phyloP scores from a whole-genome alignment of 2,797 vertebrate genomes.

The Onychomys arenicola region DNA sequence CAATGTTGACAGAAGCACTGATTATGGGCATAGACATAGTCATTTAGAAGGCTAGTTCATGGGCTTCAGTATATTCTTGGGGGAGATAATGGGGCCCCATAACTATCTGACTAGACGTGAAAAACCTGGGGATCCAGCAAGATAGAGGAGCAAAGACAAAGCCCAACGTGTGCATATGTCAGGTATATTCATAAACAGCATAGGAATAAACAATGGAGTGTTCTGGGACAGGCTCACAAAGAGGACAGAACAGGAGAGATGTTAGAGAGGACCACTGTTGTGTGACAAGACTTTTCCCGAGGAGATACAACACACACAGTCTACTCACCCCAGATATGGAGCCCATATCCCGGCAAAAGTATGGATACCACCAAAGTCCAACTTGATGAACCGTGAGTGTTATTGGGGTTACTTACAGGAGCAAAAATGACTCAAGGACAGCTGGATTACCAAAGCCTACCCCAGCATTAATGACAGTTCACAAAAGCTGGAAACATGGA shows the following conservation, averaged over 20 bases:
- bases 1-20: background rate
- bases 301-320: too few species aligned
- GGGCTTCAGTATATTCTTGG: background rate
- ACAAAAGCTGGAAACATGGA: background rate
- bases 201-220: background rate
- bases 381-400: background rate
- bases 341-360: background rate
- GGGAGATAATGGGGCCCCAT: too few species aligned
- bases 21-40: too few species aligned
- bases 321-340: background rate
- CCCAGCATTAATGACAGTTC: background rate
- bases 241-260: background rate
- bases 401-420: background rate
- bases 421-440: background rate
- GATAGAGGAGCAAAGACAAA: background rate
- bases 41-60: background rate
- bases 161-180: accelerated
- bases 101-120: background rate
- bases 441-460: background rate
- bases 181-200: background rate
- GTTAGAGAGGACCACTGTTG: background rate
- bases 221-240: background rate
- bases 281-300: background rate
- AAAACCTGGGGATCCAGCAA: background rate
- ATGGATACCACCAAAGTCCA: background rate